phyloP scores from a whole-genome alignment of 2,113 vertebrate genomes.

The Elachura formosa region DNA sequence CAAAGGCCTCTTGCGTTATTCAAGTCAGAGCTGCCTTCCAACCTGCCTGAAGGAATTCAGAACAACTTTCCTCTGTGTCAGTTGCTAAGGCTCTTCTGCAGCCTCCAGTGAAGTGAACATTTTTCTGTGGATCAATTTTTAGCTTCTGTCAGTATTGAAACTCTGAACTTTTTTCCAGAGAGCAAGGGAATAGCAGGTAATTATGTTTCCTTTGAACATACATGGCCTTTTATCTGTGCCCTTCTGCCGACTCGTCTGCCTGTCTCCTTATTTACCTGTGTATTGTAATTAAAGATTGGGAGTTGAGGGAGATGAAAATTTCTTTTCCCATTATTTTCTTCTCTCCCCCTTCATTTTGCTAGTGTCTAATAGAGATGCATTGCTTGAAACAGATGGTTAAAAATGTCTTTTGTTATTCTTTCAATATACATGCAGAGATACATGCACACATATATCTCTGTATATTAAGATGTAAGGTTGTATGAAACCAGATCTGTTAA shows the following conservation, averaged over 20 bases:
- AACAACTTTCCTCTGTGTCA: slow-evolving; percentile 63
- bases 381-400: not conserved
- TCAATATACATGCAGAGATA: not conserved
- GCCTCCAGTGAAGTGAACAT: slow-evolving; percentile 63
- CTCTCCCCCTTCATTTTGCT: not conserved
- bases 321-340: not conserved
- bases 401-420: not conserved
- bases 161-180: slow-evolving; percentile 54
- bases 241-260: slow-evolving; percentile 23
- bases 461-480: not conserved
- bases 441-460: not conserved
- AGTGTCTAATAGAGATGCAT: not conserved
- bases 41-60: slow-evolving; percentile 67
- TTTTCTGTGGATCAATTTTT: slow-evolving; percentile 65
- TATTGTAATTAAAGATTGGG: slow-evolving; percentile 35
- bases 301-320: not conserved
- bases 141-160: slow-evolving; percentile 56
- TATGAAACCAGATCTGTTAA: not conserved
- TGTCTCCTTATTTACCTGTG: slow-evolving; percentile 41
- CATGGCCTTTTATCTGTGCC: slow-evolving; percentile 47
- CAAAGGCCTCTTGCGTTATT: slow-evolving; percentile 62
- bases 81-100: slow-evolving; percentile 42
- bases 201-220: slow-evolving; percentile 59
- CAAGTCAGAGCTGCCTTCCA: slow-evolving; percentile 66
- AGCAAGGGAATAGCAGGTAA: slow-evolving; percentile 58